Conservation (phyloP, 2,888 invertebrate species). For the Phorcus lineatus region DNA sequence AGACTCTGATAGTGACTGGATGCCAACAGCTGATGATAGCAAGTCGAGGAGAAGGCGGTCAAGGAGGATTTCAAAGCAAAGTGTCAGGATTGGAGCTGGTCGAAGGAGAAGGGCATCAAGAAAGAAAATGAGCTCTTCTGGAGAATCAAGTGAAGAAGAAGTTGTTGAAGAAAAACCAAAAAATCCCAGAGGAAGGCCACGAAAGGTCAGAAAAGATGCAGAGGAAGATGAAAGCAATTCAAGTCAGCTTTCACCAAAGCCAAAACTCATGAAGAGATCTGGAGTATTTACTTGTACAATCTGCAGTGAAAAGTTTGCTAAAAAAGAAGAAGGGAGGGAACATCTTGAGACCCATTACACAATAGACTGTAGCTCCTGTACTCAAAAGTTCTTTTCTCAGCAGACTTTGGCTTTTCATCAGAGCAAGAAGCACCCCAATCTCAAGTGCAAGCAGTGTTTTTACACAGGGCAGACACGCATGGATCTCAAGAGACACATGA, state of each 20-base stretch:
- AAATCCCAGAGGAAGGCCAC: conserved; percentile 2
- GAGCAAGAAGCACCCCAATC: conserved; percentile 11
- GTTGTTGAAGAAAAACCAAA: not conserved
- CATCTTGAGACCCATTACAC: conserved; percentile 5
- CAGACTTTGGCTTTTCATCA: not conserved
- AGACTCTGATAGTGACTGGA: conserved; percentile 14
- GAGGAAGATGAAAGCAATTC: not conserved
- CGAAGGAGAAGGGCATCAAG: not conserved
- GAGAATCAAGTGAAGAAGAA: not conserved
- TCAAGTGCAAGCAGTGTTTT: conserved; percentile 1
- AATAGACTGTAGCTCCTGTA: not conserved
- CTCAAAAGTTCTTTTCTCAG: not conserved
- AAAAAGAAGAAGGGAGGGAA: not conserved
- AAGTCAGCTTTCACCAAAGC: not conserved
- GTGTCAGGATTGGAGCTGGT: not conserved
- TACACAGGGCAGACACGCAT: not conserved
- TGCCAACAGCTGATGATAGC: not conserved
- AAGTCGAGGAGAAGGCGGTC: not conserved
- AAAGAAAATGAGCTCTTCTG: not conserved
- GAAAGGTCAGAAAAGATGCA: not conserved
- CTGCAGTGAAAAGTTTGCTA: not conserved
- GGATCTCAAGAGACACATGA: conserved; percentile 18
- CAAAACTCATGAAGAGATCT: not conserved
- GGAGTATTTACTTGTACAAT: not conserved
- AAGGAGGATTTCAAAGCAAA: not conserved